Base-by-base conservation (phyloP, 2,797 vertebrate genomes). In the Lagocephalus sceleratus region DNA sequence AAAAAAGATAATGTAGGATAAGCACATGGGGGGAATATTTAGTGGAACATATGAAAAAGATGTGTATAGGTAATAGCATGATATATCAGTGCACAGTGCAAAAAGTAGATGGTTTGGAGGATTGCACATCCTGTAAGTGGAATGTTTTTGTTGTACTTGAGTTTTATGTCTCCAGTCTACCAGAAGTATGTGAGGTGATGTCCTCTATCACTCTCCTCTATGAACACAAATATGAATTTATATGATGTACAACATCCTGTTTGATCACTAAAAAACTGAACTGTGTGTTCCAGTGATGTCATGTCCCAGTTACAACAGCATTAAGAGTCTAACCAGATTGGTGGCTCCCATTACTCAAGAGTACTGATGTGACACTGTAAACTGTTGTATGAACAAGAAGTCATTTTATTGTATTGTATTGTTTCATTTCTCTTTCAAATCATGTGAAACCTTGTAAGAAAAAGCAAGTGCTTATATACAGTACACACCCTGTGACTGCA, bases 401-500 rank as follows among this genome's bases (percentile, higher is more conserved):
- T 3, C 48, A 49, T 67, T 57, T 60, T n/a, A 20, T 45, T 47
- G 41, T 69, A 35, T 35, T 35, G 26, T 48, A 17, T 20, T 25
- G 64, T 57, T 54, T 59, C 12, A 23, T 61, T 57, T 51, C 29
- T 62, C 29, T 25, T 61, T 22, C 47, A 38, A 63, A 57, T 41
- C 67, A 59, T 38, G 50, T 46, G 25, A 66, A 57, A 71, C 52
- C 26, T 63, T 60, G 47, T 63, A 21, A 67, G 16, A 70, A 17
- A 52, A 60, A 60, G 42, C 19, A 47, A 63, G 40, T 29, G 45
- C 14, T 47, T 44, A 16, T 61, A 63, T 60, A 35, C 32, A 14
- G 32, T 35, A 61, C 70, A 56, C 76, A 72, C 70, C 60, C 40
- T 68, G 64, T 69, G 55, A 68, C 59, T 69, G 63, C 59, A 77